Conservation (phyloP, 2,797 vertebrate species). For the Pangasius larnaudii region DNA sequence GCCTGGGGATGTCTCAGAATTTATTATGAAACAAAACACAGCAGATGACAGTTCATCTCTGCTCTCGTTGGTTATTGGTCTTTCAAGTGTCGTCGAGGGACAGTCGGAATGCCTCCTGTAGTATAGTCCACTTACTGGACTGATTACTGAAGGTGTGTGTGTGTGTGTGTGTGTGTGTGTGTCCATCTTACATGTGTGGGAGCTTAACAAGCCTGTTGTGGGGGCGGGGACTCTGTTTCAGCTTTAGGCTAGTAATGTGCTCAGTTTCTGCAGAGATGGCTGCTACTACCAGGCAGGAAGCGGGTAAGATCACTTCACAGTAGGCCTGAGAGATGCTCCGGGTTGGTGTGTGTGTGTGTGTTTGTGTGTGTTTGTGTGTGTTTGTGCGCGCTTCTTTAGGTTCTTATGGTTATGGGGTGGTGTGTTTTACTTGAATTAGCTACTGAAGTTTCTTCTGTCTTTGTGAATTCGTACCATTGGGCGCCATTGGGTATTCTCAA, state of each 20-base stretch:
- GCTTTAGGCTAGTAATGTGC: conserved; percentile 31
- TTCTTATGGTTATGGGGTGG: not conserved
- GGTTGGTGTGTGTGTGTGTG: not conserved
- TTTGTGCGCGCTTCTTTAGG: not conserved
- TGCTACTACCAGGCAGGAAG: conserved; percentile 70
- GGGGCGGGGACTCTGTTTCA: conserved; percentile 32
- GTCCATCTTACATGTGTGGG: conserved; percentile 50
- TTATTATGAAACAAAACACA: not conserved
- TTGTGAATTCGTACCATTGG: not conserved
- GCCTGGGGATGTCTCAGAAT: not conserved
- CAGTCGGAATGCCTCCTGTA: too few species aligned
- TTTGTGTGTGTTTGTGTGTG: not conserved
- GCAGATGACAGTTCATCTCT: not conserved
- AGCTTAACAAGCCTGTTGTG: conserved; percentile 41
- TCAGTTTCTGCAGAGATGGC: conserved; percentile 61
- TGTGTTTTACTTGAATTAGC: not conserved
- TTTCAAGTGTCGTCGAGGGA: not conserved
- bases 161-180: not conserved
- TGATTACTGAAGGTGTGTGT: conserved; percentile 7
- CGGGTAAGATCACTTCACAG: conserved; percentile 63
- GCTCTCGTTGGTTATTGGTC: not conserved
- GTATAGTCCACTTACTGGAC: not conserved
- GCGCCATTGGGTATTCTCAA: not conserved
- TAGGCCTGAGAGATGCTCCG: not conserved
- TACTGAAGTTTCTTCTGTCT: not conserved